Evolutionary conservation across 2,888 invertebrate genomes (phyloP).

Genomic region (Drosophila subsilvestris): DNA sequence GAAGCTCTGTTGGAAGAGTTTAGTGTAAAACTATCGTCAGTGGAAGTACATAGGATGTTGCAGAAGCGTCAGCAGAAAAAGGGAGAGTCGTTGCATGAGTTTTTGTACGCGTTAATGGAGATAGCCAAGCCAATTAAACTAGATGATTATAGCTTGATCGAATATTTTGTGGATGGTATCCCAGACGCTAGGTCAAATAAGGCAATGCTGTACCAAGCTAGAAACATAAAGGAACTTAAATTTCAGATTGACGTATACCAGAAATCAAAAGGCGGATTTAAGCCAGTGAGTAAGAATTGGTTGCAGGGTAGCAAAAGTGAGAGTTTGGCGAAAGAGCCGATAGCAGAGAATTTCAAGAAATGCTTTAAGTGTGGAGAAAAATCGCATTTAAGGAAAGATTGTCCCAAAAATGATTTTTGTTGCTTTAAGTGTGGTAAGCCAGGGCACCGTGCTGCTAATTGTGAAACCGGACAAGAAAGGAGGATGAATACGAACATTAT

Average conservation of each 20-base stretch:
- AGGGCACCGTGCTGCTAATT: background rate
- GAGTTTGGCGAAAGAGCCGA: background rate
- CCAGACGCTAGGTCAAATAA: background rate
- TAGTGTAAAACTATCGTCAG: constrained; percentile 2
- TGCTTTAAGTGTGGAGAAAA: background rate
- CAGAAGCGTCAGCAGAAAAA: constrained; percentile 4
- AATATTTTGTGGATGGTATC: background rate
- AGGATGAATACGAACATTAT: background rate
- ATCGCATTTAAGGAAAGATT: background rate
- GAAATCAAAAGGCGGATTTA: background rate
- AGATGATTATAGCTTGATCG: background rate
- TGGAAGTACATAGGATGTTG: background rate
- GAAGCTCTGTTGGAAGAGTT: constrained; percentile 2
- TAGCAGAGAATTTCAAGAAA: background rate
- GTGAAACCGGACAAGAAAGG: background rate
- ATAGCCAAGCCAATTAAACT: background rate
- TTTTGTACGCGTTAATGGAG: background rate
- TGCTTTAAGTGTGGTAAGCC: background rate
- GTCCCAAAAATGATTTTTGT: background rate
- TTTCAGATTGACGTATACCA: background rate
- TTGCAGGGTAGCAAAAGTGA: no score
- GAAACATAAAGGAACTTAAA: constrained; percentile 3
- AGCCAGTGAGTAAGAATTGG: no score
- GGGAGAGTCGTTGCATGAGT: constrained; percentile 6
- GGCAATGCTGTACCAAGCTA: background rate